These are phyloP conservation scores for Paramisgurnus dabryanus DNA, from an alignment of 2,113 vertebrate species.

Conservation along the genomic window DNA sequence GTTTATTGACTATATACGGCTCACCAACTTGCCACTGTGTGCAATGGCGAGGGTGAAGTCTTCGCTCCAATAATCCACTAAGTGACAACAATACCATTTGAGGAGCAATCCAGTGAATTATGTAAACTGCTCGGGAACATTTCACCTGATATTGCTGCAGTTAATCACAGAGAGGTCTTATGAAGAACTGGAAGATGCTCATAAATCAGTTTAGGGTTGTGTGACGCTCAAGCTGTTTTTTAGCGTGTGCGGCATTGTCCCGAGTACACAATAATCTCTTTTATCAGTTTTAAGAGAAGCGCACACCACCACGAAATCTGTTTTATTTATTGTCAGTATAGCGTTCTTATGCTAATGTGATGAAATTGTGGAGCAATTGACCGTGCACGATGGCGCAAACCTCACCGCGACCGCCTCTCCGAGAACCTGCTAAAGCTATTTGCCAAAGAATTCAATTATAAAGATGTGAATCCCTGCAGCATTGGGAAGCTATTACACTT, in stretches of 20 bases:
- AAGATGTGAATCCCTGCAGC: slow-evolving; percentile 11
- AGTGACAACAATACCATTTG: slow-evolving; percentile 68
- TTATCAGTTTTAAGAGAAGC: slow-evolving; percentile 41
- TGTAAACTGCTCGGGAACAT: slow-evolving; percentile 68
- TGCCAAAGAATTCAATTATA: slow-evolving; percentile 12
- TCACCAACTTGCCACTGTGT: slow-evolving; percentile 55
- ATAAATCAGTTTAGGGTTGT: slow-evolving; percentile 66
- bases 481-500: slow-evolving; percentile 13
- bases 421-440: slow-evolving; percentile 12
- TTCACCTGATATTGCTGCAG: slow-evolving; percentile 68
- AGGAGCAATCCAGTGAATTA: slow-evolving; percentile 68
- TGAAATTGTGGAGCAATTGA: slow-evolving; percentile 44
- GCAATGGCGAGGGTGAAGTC: slow-evolving; percentile 62
- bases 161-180: slow-evolving; percentile 72
- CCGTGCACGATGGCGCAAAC: slow-evolving; percentile 15
- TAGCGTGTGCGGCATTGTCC: slow-evolving; percentile 43
- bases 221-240: slow-evolving; percentile 29
- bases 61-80: slow-evolving; percentile 66
- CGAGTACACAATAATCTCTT: slow-evolving; percentile 47
- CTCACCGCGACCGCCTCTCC: not conserved
- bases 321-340: slow-evolving; percentile 50
- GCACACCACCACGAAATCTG: slow-evolving; percentile 37
- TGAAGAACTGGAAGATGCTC: slow-evolving; percentile 61
- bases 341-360: slow-evolving; percentile 37
- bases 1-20: slow-evolving; percentile 73